Evolutionary conservation across 2,888 invertebrate species (phyloP).

Genomic region (Mechanitis mazaeus): DNA sequence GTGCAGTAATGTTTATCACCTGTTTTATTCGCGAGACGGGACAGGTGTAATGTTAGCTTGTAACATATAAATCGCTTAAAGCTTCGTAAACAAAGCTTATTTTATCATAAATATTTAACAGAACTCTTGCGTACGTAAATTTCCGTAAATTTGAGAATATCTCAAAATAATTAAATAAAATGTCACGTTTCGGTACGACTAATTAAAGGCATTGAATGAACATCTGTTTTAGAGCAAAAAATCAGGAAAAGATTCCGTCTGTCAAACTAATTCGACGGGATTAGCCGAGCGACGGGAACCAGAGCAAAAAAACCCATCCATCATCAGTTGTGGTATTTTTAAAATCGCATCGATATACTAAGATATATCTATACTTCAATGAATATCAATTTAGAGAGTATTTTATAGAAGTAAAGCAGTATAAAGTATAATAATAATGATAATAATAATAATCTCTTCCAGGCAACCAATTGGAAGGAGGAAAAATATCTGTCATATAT

Average conservation of each 20-base stretch:
- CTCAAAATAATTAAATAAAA: conserved; percentile 16
- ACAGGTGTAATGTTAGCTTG: conserved; percentile 49
- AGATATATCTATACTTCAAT: no score
- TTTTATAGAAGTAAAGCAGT: neutral
- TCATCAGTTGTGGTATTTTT: conserved; percentile 55
- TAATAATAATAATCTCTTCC: no score
- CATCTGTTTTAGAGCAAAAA: conserved; percentile 69
- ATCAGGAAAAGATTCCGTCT: conserved; percentile 64
- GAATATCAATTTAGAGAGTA: neutral
- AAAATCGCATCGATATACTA: conserved; percentile 23
- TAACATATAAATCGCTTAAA: conserved; percentile 38
- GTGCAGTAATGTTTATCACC: conserved; percentile 27
- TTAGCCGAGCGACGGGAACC: conserved; percentile 52
- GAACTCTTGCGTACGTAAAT: no score
- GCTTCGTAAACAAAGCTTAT: conserved; percentile 47
- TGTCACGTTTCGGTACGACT: conserved; percentile 57
- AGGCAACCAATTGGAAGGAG: no score
- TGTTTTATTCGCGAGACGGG: conserved; percentile 45
- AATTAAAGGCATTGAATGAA: conserved; percentile 64
- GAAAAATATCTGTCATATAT: no score
- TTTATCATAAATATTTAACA: conserved; percentile 41
- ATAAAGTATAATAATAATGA: no score
- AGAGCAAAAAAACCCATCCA: conserved; percentile 70
- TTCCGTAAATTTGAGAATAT: no score
- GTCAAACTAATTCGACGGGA: conserved; percentile 69